phyloP scores from a whole-genome alignment of 2,113 vertebrate genomes.

The Vimba vimba region DNA sequence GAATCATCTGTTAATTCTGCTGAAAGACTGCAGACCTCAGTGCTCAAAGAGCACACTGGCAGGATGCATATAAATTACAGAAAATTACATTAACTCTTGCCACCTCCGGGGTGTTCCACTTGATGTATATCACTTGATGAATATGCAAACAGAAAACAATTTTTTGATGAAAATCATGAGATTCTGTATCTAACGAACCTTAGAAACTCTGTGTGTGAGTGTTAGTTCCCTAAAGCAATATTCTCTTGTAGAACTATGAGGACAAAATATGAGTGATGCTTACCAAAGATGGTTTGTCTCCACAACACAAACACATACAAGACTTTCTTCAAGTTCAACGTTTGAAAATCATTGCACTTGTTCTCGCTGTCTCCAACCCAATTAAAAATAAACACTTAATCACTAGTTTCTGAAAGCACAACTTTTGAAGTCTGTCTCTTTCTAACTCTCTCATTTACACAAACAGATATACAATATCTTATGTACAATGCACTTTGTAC shows the following conservation, averaged over 20 bases:
- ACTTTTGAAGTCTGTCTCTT: not conserved
- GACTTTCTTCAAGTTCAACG: not conserved
- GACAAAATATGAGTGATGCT: not conserved
- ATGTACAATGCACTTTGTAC: too few species aligned
- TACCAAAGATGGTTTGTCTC: not conserved
- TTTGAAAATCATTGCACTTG: not conserved
- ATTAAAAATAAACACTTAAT: constrained; percentile 4
- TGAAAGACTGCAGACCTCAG: constrained; percentile 19
- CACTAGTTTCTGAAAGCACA: not conserved
- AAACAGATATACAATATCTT: too few species aligned
- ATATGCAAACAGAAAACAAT: constrained; percentile 14
- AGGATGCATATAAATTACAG: constrained; percentile 29
- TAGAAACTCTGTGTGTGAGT: not conserved
- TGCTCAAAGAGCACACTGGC: constrained; percentile 9
- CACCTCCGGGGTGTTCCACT: not conserved
- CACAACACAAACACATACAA: not conserved
- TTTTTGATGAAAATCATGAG: not conserved
- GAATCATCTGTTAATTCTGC: constrained; percentile 38
- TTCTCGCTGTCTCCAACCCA: not conserved
- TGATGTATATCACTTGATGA: constrained; percentile 40
- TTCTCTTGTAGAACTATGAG: not conserved
- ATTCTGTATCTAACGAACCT: not conserved
- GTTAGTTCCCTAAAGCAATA: not conserved
- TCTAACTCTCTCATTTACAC: not conserved
- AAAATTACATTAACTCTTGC: constrained; percentile 21